phyloP scores from a whole-genome alignment of 1,140 invertebrate genomes.

The Zophobas morio region DNA sequence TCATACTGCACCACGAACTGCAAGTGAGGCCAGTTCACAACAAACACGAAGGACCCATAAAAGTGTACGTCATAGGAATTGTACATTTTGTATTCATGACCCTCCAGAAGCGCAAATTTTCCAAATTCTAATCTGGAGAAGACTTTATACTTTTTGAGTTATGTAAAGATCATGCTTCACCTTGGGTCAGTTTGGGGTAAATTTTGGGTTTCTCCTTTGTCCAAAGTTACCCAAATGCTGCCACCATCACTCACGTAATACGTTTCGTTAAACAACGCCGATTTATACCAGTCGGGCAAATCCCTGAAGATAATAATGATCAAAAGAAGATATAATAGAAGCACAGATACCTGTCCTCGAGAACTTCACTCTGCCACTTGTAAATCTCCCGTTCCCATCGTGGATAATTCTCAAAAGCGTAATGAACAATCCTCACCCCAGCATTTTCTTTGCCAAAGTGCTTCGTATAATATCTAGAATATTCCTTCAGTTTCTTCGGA shows the following conservation, averaged over 20 bases:
- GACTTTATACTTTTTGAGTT: too few relatives aligned
- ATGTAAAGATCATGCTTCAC: conserved; percentile 63
- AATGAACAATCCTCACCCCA: conserved; percentile 79
- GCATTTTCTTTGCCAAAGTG: conserved; percentile 83
- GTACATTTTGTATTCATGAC: conserved; percentile 96
- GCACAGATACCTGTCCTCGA: conserved; percentile 78
- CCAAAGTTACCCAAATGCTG: conserved; percentile 85
- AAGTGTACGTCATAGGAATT: conserved; percentile 98
- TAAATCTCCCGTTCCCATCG: conserved; percentile 88
- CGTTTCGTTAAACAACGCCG: conserved; percentile 94
- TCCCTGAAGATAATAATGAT: conserved; percentile 68
- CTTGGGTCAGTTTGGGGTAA: conserved; percentile 77
- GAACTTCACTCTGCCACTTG: conserved; percentile 86
- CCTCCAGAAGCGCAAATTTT: conserved; percentile 87
- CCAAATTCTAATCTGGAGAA: conserved; percentile 78
- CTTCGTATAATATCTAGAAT: conserved; percentile 87
- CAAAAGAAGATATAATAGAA: too few relatives aligned
- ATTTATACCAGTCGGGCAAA: conserved; percentile 95
- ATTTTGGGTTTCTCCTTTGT: conserved; percentile 73
- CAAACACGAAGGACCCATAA: conserved; percentile 92
- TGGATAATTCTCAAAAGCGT: conserved; percentile 83
- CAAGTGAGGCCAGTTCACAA: conserved; percentile 92
- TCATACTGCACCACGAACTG: conserved; percentile 91
- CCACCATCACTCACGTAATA: conserved; percentile 96
- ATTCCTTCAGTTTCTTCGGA: conserved; percentile 75